A percentile compares a stretch with the other conserved stretches of the same genome.
These are phyloP conservation scores for Erpetoichthys calabaricus DNA, from an alignment of 2,797 vertebrate genomes.

Conservation along the genomic window DNA sequence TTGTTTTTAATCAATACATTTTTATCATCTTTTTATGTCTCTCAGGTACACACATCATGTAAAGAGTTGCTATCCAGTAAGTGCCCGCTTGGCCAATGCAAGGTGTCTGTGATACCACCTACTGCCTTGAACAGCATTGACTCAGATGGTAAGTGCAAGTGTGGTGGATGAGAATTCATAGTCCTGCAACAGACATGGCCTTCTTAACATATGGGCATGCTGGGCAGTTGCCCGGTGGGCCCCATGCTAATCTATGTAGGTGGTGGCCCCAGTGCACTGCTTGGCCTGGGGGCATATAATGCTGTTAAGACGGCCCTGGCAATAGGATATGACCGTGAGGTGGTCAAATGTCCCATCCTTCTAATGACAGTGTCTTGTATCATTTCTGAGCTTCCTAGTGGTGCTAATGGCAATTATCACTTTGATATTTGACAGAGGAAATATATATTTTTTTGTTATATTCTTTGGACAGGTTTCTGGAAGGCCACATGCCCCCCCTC, in stretches of 20 bases:
- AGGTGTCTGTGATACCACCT: constrained; percentile 90
- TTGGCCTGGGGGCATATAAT: too few relatives aligned
- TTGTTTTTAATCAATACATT: too few relatives aligned
- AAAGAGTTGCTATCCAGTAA: constrained; percentile 74
- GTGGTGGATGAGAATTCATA: neutral
- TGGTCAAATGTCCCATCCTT: neutral
- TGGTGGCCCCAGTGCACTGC: too few relatives aligned
- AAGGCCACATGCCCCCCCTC: constrained; percentile 88
- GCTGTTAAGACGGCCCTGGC: too few relatives aligned
- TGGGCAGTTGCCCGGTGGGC: too few relatives aligned
- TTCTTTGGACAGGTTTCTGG: constrained; percentile 70
- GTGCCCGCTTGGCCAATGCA: constrained; percentile 84
- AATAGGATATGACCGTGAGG: too few relatives aligned
- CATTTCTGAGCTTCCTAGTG: too few relatives aligned
- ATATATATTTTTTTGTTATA: neutral
- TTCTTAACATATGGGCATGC: too few relatives aligned
- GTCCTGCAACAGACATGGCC: too few relatives aligned
- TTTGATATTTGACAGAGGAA: too few relatives aligned
- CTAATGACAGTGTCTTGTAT: neutral
- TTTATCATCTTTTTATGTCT: neutral
- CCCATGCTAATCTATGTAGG: too few relatives aligned
- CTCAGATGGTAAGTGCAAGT: constrained; percentile 68
- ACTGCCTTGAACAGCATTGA: constrained; percentile 94
- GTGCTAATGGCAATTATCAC: too few relatives aligned
- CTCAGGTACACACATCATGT: constrained; percentile 78